These are phyloP conservation scores for Hypolimnas misippus DNA, from an alignment of 2,888 invertebrate genomes.

Conservation along the genomic window DNA sequence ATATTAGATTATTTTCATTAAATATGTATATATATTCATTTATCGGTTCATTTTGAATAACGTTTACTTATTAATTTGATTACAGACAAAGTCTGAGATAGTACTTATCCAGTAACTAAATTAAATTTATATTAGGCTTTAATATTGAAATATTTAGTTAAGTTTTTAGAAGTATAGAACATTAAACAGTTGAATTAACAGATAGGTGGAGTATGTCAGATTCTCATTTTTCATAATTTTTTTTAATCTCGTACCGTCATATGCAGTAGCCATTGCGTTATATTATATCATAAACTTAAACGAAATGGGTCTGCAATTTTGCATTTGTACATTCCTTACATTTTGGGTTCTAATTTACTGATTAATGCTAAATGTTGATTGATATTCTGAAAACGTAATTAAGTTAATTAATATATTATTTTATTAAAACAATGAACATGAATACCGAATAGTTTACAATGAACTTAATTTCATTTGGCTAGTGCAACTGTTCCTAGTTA, in stretches of 20 bases:
- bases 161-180: conserved; percentile 6
- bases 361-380: background rate
- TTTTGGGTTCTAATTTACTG: conserved; percentile 13
- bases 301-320: conserved; percentile 46
- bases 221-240: conserved; percentile 22
- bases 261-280: background rate
- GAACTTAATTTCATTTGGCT: conserved; percentile 29
- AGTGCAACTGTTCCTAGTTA: conserved; percentile 43
- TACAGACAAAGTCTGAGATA: conserved; percentile 44
- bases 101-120: conserved; percentile 36
- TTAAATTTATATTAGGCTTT: conserved; percentile 28
- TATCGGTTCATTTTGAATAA: conserved; percentile 1
- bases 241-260: background rate
- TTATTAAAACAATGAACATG: no score
- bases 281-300: background rate
- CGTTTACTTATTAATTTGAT: conserved; percentile 35
- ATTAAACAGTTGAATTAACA: background rate
- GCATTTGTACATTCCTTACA: conserved; percentile 70
- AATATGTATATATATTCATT: conserved; percentile 17
- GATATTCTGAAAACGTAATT: background rate
- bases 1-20: conserved; percentile 12
- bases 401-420: conserved; percentile 5
- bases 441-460: conserved; percentile 3
- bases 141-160: conserved; percentile 27
- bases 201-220: background rate